These are phyloP conservation scores for Anadara kagoshimensis DNA, from an alignment of 1,140 invertebrate genomes.

Conservation along the genomic window DNA sequence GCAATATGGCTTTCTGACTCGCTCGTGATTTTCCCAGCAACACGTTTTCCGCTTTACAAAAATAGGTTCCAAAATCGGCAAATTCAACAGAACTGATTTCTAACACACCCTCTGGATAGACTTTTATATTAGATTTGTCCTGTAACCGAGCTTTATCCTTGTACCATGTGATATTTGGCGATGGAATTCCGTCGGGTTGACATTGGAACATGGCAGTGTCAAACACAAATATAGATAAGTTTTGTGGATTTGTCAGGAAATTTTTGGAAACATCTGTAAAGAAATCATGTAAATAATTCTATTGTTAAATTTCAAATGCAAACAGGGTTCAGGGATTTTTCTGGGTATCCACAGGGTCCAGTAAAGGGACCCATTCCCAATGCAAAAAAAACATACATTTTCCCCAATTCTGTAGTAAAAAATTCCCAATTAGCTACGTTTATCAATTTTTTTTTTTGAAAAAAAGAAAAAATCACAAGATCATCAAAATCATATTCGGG, in stretches of 20 bases:
- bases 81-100: conserved; percentile 86
- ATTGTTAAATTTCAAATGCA: neutral
- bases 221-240: conserved; percentile 78
- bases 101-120: conserved; percentile 80
- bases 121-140: conserved; percentile 38
- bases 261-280: conserved; percentile 58
- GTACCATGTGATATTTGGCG: conserved; percentile 83
- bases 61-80: conserved; percentile 86
- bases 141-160: conserved; percentile 79
- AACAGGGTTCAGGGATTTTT: neutral
- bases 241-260: conserved; percentile 80
- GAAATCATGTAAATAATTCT: neutral
- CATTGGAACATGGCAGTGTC: conserved; percentile 80
- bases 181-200: conserved; percentile 73
- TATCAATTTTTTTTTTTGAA: neutral
- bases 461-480: neutral
- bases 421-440: too few species aligned
- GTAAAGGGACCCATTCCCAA: too few species aligned
- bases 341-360: neutral
- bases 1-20: conserved; percentile 82
- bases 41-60: conserved; percentile 81
- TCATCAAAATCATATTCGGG: neutral
- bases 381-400: too few species aligned
- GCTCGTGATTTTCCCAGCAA: conserved; percentile 76
- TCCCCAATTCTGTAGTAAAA: too few species aligned